Conservation (phyloP, 2,113 vertebrate species). For the Etia nguti region DNA sequence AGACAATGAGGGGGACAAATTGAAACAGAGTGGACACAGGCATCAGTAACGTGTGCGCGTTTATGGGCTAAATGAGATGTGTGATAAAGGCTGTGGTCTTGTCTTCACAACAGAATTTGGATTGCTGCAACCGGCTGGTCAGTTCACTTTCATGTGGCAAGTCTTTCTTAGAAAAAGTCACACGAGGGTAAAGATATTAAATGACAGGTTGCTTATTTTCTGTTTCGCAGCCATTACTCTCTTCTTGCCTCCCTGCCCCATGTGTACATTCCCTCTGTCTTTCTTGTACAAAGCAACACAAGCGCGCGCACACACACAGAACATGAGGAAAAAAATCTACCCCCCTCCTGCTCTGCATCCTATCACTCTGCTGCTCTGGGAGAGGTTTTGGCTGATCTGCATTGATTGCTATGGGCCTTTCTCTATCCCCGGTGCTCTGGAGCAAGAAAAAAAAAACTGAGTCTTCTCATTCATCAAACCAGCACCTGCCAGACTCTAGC, state of each 20-base stretch:
- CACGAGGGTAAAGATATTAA: not conserved
- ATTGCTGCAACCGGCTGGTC: not conserved
- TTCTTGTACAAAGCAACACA: constrained; percentile 10
- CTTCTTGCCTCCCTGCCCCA: not conserved
- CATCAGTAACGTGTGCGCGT: not conserved
- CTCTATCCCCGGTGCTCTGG: constrained; percentile 19
- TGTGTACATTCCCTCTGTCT: not conserved
- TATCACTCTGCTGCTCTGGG: constrained; percentile 44
- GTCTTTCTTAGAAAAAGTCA: not conserved
- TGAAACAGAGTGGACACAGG: not conserved
- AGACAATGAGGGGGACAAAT: constrained; percentile 14
- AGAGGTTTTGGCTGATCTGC: constrained; percentile 62
- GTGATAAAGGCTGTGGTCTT: not conserved
- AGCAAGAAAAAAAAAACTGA: constrained; percentile 3
- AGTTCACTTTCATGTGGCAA: not conserved
- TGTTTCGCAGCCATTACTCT: not conserved
- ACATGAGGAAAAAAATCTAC: not conserved
- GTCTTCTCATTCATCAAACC: constrained; percentile 62
- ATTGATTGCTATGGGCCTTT: constrained; percentile 63
- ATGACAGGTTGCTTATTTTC: constrained; percentile 17
- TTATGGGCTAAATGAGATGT: not conserved
- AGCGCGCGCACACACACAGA: not conserved
- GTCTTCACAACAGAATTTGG: not conserved
- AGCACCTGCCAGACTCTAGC: constrained; percentile 53
- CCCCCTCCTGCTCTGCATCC: constrained; percentile 26